Evolutionary conservation across 1,140 invertebrate genomes (phyloP).

Genomic region (Lordiphosa mommai): DNA sequence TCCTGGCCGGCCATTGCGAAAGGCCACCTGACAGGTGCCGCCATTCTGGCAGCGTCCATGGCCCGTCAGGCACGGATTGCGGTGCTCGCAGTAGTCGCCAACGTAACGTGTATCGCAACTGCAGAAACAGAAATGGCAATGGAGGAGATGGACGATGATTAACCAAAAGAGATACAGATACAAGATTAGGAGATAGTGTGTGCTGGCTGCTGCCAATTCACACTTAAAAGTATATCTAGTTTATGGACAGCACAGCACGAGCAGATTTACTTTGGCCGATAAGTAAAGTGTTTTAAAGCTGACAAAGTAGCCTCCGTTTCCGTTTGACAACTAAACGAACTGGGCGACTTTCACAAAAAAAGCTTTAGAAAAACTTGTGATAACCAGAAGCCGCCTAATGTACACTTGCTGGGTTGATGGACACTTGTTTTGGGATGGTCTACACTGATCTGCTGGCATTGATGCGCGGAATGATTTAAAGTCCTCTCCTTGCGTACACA

Average conservation of each 20-base stretch:
- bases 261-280: slow-evolving; percentile 40
- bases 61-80: slow-evolving; percentile 94
- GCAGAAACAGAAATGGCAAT: slow-evolving; percentile 65
- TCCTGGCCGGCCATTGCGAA: slow-evolving; percentile 84
- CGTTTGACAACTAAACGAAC: slow-evolving; percentile 10
- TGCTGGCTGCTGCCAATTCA: slow-evolving; percentile 13
- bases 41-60: slow-evolving; percentile 92
- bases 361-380: too few relatives aligned
- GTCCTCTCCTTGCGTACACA: too few relatives aligned
- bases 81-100: slow-evolving; percentile 95
- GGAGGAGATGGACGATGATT: slow-evolving; percentile 16
- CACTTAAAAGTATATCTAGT: slow-evolving; percentile 15
- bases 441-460: too few relatives aligned
- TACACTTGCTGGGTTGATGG: too few relatives aligned
- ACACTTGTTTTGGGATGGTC: too few relatives aligned
- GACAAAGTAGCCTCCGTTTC: slow-evolving; percentile 70
- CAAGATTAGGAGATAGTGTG: too few relatives aligned
- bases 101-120: slow-evolving; percentile 95
- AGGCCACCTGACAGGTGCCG: slow-evolving; percentile 90
- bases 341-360: slow-evolving; percentile 20
- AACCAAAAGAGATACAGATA: not conserved
- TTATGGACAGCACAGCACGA: slow-evolving; percentile 22
- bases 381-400: too few relatives aligned
- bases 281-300: slow-evolving; percentile 61
- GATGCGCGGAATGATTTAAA: too few relatives aligned